Conservation (phyloP, 2,113 vertebrate species). For the Otus sunia region DNA sequence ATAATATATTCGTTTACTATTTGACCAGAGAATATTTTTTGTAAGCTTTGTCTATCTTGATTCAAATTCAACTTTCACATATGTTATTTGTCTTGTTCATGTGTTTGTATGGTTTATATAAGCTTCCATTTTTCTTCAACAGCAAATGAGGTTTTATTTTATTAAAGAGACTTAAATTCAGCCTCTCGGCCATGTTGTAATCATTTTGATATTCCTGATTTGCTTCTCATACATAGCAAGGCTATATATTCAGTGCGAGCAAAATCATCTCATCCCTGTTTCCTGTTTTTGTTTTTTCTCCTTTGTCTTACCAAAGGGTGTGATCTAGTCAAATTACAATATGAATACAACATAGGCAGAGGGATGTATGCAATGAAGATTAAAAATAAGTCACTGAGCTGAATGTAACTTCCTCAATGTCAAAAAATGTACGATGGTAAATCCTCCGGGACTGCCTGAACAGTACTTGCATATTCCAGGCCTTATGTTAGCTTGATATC, state of each 20-base stretch:
- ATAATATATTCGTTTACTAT: not conserved
- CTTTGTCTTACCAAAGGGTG: not conserved
- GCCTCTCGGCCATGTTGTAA: not conserved
- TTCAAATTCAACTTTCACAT: not conserved
- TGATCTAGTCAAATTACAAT: not conserved
- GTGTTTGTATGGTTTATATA: not conserved
- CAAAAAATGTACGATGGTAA: constrained; percentile 22
- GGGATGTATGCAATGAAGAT: not conserved
- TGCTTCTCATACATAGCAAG: not conserved
- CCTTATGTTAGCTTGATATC: not conserved
- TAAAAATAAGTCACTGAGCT: constrained; percentile 33
- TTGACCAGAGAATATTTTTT: not conserved
- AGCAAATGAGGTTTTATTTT: not conserved
- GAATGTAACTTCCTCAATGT: constrained; percentile 24
- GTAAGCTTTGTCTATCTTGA: not conserved
- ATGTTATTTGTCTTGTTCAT: not conserved
- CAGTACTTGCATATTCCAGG: constrained; percentile 31
- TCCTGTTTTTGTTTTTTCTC: not conserved
- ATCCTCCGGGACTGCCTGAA: not conserved
- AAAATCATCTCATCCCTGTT: not conserved
- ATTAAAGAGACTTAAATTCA: not conserved
- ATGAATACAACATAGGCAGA: not conserved
- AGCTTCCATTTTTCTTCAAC: not conserved
- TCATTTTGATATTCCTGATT: not conserved
- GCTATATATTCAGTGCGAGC: not conserved